Evolutionary conservation across 2,888 invertebrate genomes (phyloP).

Genomic region (Rhodophaea formosa): DNA sequence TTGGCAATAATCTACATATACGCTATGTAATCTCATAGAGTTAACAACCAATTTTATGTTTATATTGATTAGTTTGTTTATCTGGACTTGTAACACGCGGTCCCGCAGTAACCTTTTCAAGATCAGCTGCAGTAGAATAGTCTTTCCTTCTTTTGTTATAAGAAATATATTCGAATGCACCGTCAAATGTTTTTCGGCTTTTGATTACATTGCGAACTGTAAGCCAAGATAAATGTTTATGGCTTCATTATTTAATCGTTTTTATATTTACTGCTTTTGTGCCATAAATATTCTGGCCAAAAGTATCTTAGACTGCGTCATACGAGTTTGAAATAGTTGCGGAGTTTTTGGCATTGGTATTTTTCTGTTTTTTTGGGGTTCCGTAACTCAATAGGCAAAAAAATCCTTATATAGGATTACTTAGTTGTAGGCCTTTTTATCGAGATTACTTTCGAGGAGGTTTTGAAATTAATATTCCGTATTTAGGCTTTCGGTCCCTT

Average conservation of each 20-base stretch:
- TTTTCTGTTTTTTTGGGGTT: neutral
- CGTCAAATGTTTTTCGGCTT: neutral
- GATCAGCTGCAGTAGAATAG: neutral
- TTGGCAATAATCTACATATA: neutral
- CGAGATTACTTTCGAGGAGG: too few species aligned
- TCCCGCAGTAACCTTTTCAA: neutral
- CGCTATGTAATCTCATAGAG: neutral
- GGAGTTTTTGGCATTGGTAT: neutral
- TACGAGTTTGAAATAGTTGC: neutral
- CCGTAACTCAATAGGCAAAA: too few species aligned
- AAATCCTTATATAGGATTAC: too few species aligned
- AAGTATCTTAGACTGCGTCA: conserved; percentile 3
- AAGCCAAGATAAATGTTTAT: conserved; percentile 3
- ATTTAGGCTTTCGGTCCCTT: too few species aligned
- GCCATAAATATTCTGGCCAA: conserved; percentile 1
- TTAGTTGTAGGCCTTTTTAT: too few species aligned
- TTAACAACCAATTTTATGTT: conserved; percentile 6
- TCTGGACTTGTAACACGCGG: conserved; percentile 4
- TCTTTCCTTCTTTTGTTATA: neutral
- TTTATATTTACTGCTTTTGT: conserved; percentile 10
- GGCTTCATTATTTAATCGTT: neutral
- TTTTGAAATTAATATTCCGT: too few species aligned
- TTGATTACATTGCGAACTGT: conserved; percentile 3
- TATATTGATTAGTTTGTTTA: conserved; percentile 3
- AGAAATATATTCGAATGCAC: neutral